Evolutionary conservation across 1,140 invertebrate species (phyloP).

Genomic region (Brachionus rotundiformis): DNA sequence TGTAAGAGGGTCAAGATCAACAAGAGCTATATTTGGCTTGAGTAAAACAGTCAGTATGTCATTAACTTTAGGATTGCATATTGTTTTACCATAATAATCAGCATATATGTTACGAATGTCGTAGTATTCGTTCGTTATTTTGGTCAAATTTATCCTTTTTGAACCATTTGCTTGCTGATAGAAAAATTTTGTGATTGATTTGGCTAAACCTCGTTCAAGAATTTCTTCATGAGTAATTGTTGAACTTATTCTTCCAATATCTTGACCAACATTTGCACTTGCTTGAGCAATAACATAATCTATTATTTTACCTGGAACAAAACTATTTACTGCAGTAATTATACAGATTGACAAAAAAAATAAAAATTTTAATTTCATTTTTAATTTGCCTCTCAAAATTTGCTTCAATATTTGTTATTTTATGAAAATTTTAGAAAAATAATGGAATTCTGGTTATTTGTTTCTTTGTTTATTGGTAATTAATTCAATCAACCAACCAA

Average conservation of each 20-base stretch:
- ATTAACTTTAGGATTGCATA: not conserved
- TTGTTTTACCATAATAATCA: not conserved
- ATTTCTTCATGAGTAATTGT: slow-evolving; percentile 22
- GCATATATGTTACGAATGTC: not conserved
- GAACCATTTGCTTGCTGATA: not conserved
- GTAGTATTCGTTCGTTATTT: not conserved
- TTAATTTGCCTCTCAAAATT: no score
- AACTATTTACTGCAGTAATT: not conserved
- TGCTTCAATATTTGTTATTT: no score
- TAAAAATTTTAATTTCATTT: not conserved
- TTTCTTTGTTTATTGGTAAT: not conserved
- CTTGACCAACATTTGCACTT: not conserved
- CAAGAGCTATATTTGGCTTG: not conserved
- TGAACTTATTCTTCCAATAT: not conserved
- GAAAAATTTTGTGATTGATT: not conserved
- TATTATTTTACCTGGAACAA: not conserved
- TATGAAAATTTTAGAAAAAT: not conserved
- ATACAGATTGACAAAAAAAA: not conserved
- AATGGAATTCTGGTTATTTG: not conserved
- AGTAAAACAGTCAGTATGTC: not conserved
- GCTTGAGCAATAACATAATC: not conserved
- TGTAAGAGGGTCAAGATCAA: slow-evolving; percentile 27
- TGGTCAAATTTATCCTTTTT: not conserved
- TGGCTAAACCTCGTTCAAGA: not conserved
- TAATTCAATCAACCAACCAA: not conserved